These are phyloP conservation scores for Drosophila mulleri DNA, from an alignment of 2,888 invertebrate species.

Conservation along the genomic window DNA sequence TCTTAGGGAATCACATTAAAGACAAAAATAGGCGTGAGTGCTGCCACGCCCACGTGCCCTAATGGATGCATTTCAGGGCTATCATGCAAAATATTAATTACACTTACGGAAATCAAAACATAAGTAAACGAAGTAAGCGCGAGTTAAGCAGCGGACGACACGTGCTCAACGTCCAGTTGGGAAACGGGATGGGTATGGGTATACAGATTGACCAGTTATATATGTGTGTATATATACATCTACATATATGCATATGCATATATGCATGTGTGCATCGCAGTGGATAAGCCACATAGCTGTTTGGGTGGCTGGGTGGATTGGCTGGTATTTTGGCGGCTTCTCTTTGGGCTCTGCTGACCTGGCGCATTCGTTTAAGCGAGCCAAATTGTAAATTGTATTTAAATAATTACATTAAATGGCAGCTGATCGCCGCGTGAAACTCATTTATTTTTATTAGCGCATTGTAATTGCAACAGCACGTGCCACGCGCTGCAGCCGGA, in stretches of 20 bases:
- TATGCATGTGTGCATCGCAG: not conserved
- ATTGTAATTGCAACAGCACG: conserved; percentile 54
- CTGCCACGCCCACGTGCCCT: not conserved
- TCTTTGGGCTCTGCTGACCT: conserved; percentile 7
- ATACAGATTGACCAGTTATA: not conserved
- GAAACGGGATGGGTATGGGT: not conserved
- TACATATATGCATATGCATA: not conserved
- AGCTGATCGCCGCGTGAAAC: conserved; percentile 66
- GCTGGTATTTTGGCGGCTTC: not conserved
- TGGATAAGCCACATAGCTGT: not conserved
- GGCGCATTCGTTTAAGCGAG: conserved; percentile 39
- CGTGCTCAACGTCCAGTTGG: conserved; percentile 28
- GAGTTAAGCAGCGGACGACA: conserved; percentile 51
- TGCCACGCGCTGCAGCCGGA: conserved; percentile 7
- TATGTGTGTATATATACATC: not conserved
- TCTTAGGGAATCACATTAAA: not conserved
- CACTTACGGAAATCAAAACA: conserved; percentile 65
- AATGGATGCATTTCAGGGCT: not conserved
- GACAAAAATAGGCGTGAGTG: not conserved
- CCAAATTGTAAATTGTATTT: conserved; percentile 72
- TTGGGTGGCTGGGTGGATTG: not conserved
- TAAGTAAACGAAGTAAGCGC: conserved; percentile 56
- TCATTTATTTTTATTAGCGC: conserved; percentile 81
- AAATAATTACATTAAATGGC: conserved; percentile 79
- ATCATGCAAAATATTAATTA: conserved; percentile 51